phyloP scores from a whole-genome alignment of 2,113 vertebrate species.

The Chaetodon auriga region DNA sequence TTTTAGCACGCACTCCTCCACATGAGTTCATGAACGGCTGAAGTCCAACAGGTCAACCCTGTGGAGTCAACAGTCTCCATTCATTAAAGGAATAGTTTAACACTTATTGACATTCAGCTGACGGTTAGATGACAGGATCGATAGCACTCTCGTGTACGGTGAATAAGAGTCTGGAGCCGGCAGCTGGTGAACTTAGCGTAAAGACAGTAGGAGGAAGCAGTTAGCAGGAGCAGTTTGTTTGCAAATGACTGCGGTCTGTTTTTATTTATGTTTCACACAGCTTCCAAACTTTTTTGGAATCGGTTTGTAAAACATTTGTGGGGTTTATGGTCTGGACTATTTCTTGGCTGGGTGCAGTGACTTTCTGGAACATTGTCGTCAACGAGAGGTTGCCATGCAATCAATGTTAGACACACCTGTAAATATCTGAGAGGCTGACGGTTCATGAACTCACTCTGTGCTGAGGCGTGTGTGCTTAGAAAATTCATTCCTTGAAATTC shows the following conservation, averaged over 20 bases:
- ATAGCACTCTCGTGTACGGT: not conserved
- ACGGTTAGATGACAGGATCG: not conserved
- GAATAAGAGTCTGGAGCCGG: not conserved
- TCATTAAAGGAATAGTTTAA: not conserved
- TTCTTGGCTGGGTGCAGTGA: not conserved
- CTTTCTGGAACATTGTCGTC: not conserved
- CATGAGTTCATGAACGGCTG: slow-evolving; percentile 1
- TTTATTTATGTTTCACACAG: no score
- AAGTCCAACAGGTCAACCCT: not conserved
- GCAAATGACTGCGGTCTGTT: no score
- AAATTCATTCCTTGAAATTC: not conserved
- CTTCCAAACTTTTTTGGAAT: no score
- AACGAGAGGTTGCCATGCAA: not conserved
- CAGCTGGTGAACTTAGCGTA: not conserved
- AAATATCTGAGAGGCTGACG: not conserved
- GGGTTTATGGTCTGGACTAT: not conserved
- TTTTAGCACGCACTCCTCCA: not conserved
- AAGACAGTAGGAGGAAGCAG: no score
- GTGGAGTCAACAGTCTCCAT: not conserved
- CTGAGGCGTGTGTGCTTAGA: not conserved
- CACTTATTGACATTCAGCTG: not conserved
- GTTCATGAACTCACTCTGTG: slow-evolving; percentile 2
- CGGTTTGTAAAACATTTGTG: not conserved
- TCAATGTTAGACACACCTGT: not conserved
- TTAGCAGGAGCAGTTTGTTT: no score